Evolutionary conservation across 1,140 invertebrate species (phyloP), one percentile per base, ranked within the genome.

Genomic region (Onthophagus taurus): DNA sequence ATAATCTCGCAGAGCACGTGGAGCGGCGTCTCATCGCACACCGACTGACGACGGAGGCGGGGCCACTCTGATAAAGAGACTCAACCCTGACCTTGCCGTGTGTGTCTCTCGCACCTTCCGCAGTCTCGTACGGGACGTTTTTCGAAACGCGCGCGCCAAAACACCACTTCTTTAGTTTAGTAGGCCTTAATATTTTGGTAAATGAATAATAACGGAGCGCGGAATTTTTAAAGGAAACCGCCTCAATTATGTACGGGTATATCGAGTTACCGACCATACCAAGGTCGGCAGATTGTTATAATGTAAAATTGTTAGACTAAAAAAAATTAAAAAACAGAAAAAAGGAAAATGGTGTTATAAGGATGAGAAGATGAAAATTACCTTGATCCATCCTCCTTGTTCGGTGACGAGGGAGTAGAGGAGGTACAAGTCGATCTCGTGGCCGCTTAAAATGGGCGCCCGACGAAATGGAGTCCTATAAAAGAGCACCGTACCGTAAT

Each of bases 321-420:
- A 41, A 16, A 30, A 26, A 26, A 41, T 16, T 8, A 18, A 7
- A 29, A 21, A 29, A 29, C 29, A 41, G n/a, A 21, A 8, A 9
- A 16, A 8, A 4, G n/a, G 31, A 31, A 19, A 37, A 17, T n/a
- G n/a, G n/a, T n/a, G n/a, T n/a, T n/a, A n/a, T n/a, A n/a, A n/a
- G n/a, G n/a, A n/a, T n/a, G n/a, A n/a, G n/a, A n/a, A n/a, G n/a
- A n/a, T 37, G 35, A 41, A 26, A 41, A 41, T 26, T 67, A 95
- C 90, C 80, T 90, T 93, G 55, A 89, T 79, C 77, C 91, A 89
- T 59, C 92, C 92, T 56, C 91, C 91, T 58, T 85, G 75, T 38
- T 81, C 80, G 47, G 85, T 92, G n/a, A 95, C 90, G 55, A 91
- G 75, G 49, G 78, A 79, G 65, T 95, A 95, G 37, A 97, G 75